Conservation (phyloP, 64 coral and sea anemone genomes). For the Platygyra sinensis region DNA sequence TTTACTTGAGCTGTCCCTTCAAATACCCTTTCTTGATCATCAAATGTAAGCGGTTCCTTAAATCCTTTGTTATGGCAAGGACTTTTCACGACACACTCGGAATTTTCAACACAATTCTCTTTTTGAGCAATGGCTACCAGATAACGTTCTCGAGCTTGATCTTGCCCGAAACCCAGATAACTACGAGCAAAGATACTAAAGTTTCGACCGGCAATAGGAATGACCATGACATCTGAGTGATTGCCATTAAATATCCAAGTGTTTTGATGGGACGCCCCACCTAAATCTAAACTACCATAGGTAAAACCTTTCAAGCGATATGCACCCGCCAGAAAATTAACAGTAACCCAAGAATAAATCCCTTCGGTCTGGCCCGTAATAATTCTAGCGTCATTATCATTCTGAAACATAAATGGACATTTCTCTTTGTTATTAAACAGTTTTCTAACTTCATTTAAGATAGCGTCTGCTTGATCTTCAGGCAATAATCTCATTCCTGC, state of each 20-base stretch:
- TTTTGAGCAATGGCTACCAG: background rate
- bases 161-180: constrained; percentile 44
- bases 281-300: constrained; percentile 41
- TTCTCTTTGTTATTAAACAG: no score
- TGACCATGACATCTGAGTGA: background rate
- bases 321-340: constrained; percentile 37
- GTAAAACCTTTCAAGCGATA: background rate
- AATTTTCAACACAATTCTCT: background rate
- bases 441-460: no score
- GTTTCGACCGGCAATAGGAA: background rate
- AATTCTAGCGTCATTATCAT: background rate
- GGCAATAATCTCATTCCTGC: constrained; percentile 21
- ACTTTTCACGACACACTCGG: constrained; percentile 2
- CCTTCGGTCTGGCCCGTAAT: constrained; percentile 25
- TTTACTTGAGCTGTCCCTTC: background rate
- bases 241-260: background rate
- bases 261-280: constrained; percentile 45
- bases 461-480: no score
- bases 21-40: constrained; percentile 7
- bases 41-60: background rate
- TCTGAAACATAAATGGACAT: constrained; percentile 30
- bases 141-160: constrained; percentile 33
- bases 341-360: constrained; percentile 47
- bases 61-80: constrained; percentile 51
- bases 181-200: constrained; percentile 27